Percentiles rank a stretch among this genome's conserved stretches.
These are phyloP conservation scores for Stratiolaelaps scimitus DNA, from an alignment of 1,140 invertebrate species.

Conservation along the genomic window DNA sequence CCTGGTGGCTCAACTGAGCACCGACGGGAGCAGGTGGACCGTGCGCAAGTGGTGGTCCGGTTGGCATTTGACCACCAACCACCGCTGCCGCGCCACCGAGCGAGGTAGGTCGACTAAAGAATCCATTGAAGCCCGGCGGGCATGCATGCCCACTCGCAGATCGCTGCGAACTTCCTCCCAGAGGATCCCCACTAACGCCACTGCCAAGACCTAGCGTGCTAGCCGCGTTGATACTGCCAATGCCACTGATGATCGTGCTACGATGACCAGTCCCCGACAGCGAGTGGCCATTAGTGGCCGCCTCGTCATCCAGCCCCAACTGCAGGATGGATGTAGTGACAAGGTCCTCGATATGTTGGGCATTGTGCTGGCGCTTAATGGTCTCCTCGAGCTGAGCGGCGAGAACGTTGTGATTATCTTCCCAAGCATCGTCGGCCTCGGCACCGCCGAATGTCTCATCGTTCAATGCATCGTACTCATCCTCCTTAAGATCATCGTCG, in stretches of 20 bases:
- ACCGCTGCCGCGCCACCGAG: too few relatives aligned
- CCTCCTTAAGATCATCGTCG: slow-evolving; percentile 18
- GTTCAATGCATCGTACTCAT: slow-evolving; percentile 19
- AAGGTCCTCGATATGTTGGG: slow-evolving; percentile 22
- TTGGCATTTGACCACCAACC: neutral
- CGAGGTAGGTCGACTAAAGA: neutral
- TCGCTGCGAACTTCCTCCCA: too few relatives aligned
- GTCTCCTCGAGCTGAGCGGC: slow-evolving; percentile 26
- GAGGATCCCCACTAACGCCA: too few relatives aligned
- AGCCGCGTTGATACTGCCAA: neutral
- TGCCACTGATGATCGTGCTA: too few relatives aligned
- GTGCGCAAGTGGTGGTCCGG: neutral
- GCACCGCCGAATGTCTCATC: slow-evolving; percentile 21
- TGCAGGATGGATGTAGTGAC: slow-evolving; percentile 14
- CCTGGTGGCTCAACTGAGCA: neutral
- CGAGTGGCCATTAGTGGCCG: too few relatives aligned
- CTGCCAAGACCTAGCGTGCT: too few relatives aligned
- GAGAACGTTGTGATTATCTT: slow-evolving; percentile 23
- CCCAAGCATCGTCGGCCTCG: slow-evolving; percentile 19
- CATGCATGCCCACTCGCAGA: neutral
- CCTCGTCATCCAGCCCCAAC: slow-evolving; percentile 18
- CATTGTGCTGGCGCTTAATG: slow-evolving; percentile 17
- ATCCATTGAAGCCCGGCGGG: neutral
- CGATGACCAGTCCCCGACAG: too few relatives aligned
- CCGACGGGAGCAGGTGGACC: neutral